These are phyloP conservation scores for Pachypsylla venusta DNA, from an alignment of 1,140 invertebrate species.

Conservation along the genomic window DNA sequence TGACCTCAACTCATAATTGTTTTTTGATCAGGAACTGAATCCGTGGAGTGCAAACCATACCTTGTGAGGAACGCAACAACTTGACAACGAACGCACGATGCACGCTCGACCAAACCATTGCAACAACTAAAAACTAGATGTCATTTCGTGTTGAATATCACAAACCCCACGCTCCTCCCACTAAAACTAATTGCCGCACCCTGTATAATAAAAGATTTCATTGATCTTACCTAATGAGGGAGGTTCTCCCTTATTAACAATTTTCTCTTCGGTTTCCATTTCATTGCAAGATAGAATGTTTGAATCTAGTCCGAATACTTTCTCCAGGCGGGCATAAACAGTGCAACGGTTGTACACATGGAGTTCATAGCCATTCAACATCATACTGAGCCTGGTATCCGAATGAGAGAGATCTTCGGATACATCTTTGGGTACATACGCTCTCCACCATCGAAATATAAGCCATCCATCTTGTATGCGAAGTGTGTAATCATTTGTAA, in stretches of 20 bases:
- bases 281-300: slow-evolving; percentile 47
- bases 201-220: no score
- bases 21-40: no score
- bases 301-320: slow-evolving; percentile 69
- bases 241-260: neutral
- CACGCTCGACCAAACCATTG: no score
- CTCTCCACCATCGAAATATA: slow-evolving; percentile 93
- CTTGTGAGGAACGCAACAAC: no score
- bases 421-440: slow-evolving; percentile 86
- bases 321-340: slow-evolving; percentile 75
- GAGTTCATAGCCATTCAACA: slow-evolving; percentile 90
- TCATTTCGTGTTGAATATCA: no score
- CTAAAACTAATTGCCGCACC: no score
- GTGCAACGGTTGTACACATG: slow-evolving; percentile 90
- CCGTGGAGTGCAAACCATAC: no score
- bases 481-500: slow-evolving; percentile 86
- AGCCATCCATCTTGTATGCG: slow-evolving; percentile 93
- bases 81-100: no score
- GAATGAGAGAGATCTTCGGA: slow-evolving; percentile 93
- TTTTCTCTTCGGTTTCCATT: slow-evolving; percentile 32
- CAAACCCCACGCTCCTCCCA: no score
- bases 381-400: slow-evolving; percentile 80
- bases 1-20: no score
- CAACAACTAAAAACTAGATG: no score
- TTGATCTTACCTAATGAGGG: neutral